Conservation (phyloP, 2,113 vertebrate genomes). For the Puffinus mauretanicus region DNA sequence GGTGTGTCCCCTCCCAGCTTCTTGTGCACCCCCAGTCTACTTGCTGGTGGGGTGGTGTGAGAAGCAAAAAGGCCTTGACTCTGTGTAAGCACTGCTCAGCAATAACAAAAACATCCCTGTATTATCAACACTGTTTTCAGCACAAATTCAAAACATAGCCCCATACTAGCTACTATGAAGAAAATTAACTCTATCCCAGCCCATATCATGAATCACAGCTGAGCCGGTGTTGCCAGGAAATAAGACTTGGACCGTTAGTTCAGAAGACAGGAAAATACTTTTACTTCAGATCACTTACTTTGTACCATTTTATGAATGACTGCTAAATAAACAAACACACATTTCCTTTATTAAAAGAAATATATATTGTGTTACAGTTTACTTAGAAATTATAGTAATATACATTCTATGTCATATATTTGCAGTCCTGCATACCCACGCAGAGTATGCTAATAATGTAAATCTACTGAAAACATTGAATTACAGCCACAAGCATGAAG, state of each 20-base stretch:
- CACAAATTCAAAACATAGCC: no score
- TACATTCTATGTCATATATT: background rate
- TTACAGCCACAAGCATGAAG: background rate
- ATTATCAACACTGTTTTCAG: no score
- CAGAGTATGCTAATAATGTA: background rate
- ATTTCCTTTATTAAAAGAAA: background rate
- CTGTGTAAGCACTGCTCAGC: no score
- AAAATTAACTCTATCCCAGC: no score
- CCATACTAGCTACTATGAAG: no score
- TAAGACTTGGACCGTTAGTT: conserved; percentile 27
- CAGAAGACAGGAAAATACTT: background rate
- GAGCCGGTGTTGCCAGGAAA: background rate
- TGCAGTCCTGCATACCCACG: background rate
- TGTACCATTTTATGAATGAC: background rate
- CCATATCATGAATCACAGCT: background rate
- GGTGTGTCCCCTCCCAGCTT: no score
- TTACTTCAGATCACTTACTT: background rate
- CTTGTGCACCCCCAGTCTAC: no score
- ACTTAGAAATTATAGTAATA: background rate
- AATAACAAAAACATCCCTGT: no score
- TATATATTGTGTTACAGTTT: background rate
- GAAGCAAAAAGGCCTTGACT: no score
- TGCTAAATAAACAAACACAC: background rate
- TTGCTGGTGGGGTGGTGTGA: no score
- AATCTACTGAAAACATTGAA: background rate